These are phyloP conservation scores for Pterophyllum scalare DNA, from an alignment of 2,113 vertebrate genomes.

Conservation along the genomic window DNA sequence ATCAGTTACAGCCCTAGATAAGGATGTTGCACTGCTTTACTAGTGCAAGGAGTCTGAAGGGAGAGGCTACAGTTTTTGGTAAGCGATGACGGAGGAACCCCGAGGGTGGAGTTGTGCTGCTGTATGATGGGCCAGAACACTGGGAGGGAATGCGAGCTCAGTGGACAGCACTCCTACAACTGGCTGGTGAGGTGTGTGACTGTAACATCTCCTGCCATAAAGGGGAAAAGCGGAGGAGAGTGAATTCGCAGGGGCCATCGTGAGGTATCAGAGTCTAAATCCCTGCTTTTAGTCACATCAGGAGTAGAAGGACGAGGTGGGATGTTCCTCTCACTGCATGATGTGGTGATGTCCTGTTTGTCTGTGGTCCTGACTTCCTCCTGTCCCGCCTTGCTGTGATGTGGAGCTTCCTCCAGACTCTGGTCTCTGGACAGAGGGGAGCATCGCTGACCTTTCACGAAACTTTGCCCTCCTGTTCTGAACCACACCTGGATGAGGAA, in stretches of 20 bases:
- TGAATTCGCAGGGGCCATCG: conserved; percentile 40
- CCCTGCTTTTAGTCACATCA: conserved; percentile 25
- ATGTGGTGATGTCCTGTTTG: conserved; percentile 34
- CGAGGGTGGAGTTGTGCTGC: conserved; percentile 58
- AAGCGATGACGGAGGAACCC: conserved; percentile 31
- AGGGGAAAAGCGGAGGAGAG: conserved; percentile 60
- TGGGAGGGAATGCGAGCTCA: conserved; percentile 66
- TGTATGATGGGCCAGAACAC: conserved; percentile 75
- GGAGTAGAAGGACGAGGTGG: conserved; percentile 28
- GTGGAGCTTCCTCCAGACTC: conserved; percentile 24
- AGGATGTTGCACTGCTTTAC: conserved; percentile 49
- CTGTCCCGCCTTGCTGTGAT: conserved; percentile 4
- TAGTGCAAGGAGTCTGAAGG: conserved; percentile 61
- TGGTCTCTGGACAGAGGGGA: conserved; percentile 52
- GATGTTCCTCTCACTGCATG: conserved; percentile 22
- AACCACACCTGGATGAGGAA: conserved; percentile 83
- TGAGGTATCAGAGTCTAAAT: conserved; percentile 48
- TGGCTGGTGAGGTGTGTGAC: conserved; percentile 56
- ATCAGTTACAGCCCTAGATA: conserved; percentile 69
- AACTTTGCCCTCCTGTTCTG: conserved; percentile 86
- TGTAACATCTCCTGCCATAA: conserved; percentile 59
- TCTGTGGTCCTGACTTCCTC: conserved; percentile 43
- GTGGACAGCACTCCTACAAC: conserved; percentile 68
- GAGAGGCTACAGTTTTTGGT: conserved; percentile 67
- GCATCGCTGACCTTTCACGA: conserved; percentile 81